Base-by-base conservation (phyloP, 1,140 invertebrate species). In the Mizuhopecten yessoensis region DNA sequence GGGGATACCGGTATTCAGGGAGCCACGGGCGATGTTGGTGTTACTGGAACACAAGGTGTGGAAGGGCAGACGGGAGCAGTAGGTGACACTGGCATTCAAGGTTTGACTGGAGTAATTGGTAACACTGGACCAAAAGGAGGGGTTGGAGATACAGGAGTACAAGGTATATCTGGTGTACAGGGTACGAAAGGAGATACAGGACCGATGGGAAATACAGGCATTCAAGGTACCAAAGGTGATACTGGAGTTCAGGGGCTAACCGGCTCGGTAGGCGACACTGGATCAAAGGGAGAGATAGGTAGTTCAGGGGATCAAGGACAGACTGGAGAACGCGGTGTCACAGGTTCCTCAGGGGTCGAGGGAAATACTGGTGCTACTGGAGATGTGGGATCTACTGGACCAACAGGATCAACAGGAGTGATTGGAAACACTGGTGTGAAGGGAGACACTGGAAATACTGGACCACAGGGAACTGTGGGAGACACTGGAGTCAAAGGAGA, bases 1-100 rank as follows among this genome's bases (percentile, higher is more conserved):
- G 57, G 57, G 1, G 29, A 17, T 75, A 75, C 57, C 29, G 57
- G 57, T 75, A 34, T 49, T 5, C 42, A 88, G 39, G 88, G 88
- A 45, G 33, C 20, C 33, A 88, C n/a, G n/a, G 88, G 88, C 34
- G 86, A 86, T 33, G 86, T 34, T 33, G 88, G 88, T 36, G 33
- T 11, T 36, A 89, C 57, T 11, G 88, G 88, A 86, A 33, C 34
- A 11, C 57, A 36, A 36, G 88, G 88, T 36, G 34, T 29, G n/a
- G 34, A 75, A 7, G 88, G 88, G 1, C 17, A 29, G 20, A 34
- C 20, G 34, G 88, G 88, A 34, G 3, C 34, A n/a, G 23, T 23
- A 20, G 88, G 88, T 34, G 11, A n/a, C 20, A 89, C n/a, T 20
- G 88, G 88, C 10, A 29, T 34, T 34, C 34, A 75, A 23, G 88